phyloP scores from a whole-genome alignment of 2,113 vertebrate genomes.

The Neolamprologus tretocephalus region DNA sequence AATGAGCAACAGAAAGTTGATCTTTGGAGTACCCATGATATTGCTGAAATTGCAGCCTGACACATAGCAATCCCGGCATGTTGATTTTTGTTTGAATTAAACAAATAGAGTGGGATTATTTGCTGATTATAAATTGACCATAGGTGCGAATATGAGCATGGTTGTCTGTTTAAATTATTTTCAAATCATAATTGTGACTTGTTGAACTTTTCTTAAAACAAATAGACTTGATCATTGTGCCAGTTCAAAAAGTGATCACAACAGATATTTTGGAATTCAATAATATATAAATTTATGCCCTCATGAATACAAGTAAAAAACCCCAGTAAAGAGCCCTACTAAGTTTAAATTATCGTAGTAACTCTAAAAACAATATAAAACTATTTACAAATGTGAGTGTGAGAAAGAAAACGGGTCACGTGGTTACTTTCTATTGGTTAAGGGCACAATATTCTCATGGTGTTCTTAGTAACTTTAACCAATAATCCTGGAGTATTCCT shows the following conservation, averaged over 20 bases:
- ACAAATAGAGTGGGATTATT: accelerated
- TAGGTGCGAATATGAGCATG: neutral
- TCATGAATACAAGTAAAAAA: accelerated
- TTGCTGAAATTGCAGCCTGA: neutral
- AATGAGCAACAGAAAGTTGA: neutral
- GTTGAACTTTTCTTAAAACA: neutral
- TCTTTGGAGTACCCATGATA: accelerated
- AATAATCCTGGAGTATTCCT: accelerated
- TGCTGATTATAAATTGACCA: neutral
- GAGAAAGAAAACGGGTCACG: accelerated
- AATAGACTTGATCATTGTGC: neutral
- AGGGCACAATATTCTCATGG: accelerated
- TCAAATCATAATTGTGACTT: neutral
- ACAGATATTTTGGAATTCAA: neutral
- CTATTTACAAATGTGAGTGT: accelerated
- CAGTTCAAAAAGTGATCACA: neutral
- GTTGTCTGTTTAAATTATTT: accelerated
- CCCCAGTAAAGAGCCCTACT: neutral
- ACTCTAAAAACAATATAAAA: neutral
- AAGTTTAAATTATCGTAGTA: neutral
- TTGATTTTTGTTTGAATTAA: neutral
- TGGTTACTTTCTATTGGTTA: neutral
- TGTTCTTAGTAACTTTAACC: neutral
- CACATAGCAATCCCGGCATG: accelerated
- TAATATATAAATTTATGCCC: accelerated